Conservation (phyloP, 2,113 vertebrate genomes). For the Donacobius atricapilla region DNA sequence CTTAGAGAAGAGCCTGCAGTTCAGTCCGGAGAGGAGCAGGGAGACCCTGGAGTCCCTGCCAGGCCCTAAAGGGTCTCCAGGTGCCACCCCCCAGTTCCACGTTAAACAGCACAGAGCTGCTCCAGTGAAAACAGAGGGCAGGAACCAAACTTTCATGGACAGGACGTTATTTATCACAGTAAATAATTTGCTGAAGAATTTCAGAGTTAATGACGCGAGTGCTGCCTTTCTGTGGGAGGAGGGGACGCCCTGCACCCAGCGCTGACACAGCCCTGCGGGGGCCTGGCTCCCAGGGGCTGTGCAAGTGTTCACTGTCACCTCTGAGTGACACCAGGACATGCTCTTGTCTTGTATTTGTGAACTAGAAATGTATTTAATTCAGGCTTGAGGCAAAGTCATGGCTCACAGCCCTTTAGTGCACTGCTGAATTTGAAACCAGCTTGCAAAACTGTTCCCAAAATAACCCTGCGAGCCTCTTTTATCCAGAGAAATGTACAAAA, state of each 20-base stretch:
- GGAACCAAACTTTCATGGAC: accelerated
- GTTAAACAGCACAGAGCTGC: background rate
- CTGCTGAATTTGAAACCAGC: background rate
- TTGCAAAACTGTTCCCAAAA: background rate
- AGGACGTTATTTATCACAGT: background rate
- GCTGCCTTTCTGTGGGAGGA: background rate
- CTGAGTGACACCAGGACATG: background rate
- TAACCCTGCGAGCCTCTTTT: background rate
- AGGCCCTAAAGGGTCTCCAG: background rate
- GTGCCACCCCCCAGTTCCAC: accelerated
- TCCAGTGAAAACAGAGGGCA: background rate
- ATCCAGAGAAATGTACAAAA: background rate
- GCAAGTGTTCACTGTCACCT: background rate
- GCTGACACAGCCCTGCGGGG: accelerated
- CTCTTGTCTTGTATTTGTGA: background rate
- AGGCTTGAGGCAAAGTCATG: conserved; percentile 27
- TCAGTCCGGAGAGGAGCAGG: background rate
- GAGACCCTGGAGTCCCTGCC: background rate
- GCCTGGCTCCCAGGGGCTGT: background rate
- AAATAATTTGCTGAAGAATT: background rate
- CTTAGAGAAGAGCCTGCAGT: background rate
- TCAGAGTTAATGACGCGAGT: background rate
- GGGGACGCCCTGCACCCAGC: background rate
- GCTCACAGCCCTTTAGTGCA: background rate
- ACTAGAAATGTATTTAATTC: background rate